Evolutionary conservation across 1,140 invertebrate species (phyloP), one percentile per base, ranked within the genome.

Genomic region (Platorchestia sp.): DNA sequence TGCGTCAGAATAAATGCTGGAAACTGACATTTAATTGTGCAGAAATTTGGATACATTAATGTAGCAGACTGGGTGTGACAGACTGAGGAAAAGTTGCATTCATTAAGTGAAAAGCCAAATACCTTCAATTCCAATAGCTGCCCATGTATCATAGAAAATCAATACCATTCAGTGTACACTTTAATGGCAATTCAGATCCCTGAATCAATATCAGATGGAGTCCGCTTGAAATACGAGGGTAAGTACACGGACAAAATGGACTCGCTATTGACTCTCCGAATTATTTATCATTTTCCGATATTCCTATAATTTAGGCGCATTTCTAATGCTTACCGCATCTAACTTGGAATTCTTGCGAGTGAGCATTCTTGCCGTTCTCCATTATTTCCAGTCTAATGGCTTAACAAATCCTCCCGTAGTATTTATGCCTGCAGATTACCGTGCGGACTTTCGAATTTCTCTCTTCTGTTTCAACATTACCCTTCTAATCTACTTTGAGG

Each of bases 131-230:
- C 43, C 91, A 89, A 93, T 45, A 93, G 91, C 45, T n/a, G 43
- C 41, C 91, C 36, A 93, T 93, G 91, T 93, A n/a, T 93, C 91
- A 93, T 93, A 93, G 91, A 93, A 45, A 93, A 93, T 93, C 91
- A 93, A 93, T 93, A 93, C 91, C 91, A 93, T 93, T 93, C 91
- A 93, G 45, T 93, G 91, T 93, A 93, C 91, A 93, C 91, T 93
- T 45, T 93, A 93, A 93, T 45, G 91, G 91, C 91, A 45, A 93
- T 93, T 93, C 91, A 93, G 91, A 93, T 93, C 45, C 91, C 91
- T 93, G 91, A 93, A 93, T 93, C 91, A 93, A 93, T 93, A 93
- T 93, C 91, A 93, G 91, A 93, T 93, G 43, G 91, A 93, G 91
- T 93, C 45, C 45, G 91, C 44, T 93, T 93, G 91, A 93, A 44